Conservation (phyloP, 2,888 invertebrate genomes). For the Thumatha senex region DNA sequence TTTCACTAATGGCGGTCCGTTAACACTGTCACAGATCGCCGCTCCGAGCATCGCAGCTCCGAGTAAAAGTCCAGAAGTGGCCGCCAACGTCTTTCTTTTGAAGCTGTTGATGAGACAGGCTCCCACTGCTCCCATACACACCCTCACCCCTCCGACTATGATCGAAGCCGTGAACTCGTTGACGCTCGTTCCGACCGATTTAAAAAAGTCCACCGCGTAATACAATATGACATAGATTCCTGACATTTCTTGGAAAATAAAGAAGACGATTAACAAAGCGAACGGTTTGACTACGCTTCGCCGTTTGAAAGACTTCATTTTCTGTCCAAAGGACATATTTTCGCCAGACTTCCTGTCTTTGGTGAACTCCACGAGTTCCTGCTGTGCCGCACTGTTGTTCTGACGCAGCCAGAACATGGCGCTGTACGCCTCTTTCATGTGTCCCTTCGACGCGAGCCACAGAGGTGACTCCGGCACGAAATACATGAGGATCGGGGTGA, state of each 20-base stretch:
- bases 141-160: slow-evolving; percentile 86
- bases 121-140: slow-evolving; percentile 86
- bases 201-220: slow-evolving; percentile 88
- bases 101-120: slow-evolving; percentile 86
- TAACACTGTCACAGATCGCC: slow-evolving; percentile 81
- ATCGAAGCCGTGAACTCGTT: slow-evolving; percentile 88
- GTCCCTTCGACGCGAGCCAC: slow-evolving; percentile 85
- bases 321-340: slow-evolving; percentile 65
- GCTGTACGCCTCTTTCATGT: slow-evolving; percentile 84
- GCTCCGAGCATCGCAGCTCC: slow-evolving; percentile 86
- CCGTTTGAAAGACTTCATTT: slow-evolving; percentile 70
- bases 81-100: slow-evolving; percentile 85
- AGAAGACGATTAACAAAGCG: slow-evolving; percentile 85
- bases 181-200: slow-evolving; percentile 85
- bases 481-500: slow-evolving; percentile 83
- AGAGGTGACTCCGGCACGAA: slow-evolving; percentile 88
- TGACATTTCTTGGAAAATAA: slow-evolving; percentile 88
- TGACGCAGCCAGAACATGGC: slow-evolving; percentile 86
- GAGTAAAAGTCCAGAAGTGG: slow-evolving; percentile 86
- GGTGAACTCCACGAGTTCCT: slow-evolving; percentile 85
- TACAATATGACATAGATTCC: slow-evolving; percentile 89
- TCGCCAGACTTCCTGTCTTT: slow-evolving; percentile 68
- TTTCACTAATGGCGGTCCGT: slow-evolving; percentile 74
- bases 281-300: slow-evolving; percentile 87
- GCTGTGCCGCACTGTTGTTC: slow-evolving; percentile 84